Base-by-base conservation (phyloP, 2,113 vertebrate species). In the Nannobrachium achirus region DNA sequence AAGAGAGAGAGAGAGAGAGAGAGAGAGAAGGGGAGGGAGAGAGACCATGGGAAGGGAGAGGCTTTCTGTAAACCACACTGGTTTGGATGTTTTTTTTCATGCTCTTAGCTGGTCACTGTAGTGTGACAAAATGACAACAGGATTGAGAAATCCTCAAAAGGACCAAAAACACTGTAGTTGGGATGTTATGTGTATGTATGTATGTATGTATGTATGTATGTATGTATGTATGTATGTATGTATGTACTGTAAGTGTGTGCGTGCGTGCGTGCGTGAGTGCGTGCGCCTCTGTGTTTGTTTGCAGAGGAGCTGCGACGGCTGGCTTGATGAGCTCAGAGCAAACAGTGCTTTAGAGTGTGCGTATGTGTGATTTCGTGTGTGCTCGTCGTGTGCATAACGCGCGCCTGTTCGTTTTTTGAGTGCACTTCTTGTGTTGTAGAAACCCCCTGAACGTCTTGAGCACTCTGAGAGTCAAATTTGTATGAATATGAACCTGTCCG, bases 141-240 rank as follows among this genome's bases (percentile, higher is more conserved):
- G 69, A 81, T 74, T 70, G 80, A 75, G 66, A 81, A 72, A 83
- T 73, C 81, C 87, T 81, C 74, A 84, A 84, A 80, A 84, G 90
- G 90, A 92, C 92, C 90, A 91, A 91, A 90, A 76, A 75, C 88
- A 91, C 85, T 89, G 84, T 88, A 80, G 81, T 85, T 86, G 41
- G 61, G 79, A 85, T 67, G 66, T 76, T 83, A 73, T 72, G 73
- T 76, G 76, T 76, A 58, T 59, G 76, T 64, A 62, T 69, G 59
- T 79, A 56, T 53, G 57, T 33, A 33, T 62, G 60, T 48, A 67
- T 78, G 71, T 65, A 61, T 63, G 57, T 65, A 53, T 58, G 48
- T 71, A 14, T 60, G 83, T 82, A 67, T 75, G 77, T 87, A 69
- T 85, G 77, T 74, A 59, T 56, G 40, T 53, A 15, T 41, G 16